Percentiles rank a stretch among this genome's conserved stretches.
These are phyloP conservation scores for Rhopalosiphum padi DNA, from an alignment of 1,140 invertebrate species.

Conservation along the genomic window DNA sequence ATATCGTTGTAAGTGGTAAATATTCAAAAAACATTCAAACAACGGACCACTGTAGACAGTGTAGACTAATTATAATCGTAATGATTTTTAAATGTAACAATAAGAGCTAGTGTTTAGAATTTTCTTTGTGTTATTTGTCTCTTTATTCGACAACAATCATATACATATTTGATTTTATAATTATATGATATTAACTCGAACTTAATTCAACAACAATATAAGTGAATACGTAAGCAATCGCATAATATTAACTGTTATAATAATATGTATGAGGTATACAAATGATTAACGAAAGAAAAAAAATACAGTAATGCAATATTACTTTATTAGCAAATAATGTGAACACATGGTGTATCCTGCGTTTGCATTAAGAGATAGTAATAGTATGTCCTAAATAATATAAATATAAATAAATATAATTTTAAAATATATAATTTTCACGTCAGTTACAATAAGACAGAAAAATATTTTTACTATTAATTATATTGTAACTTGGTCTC, in stretches of 20 bases:
- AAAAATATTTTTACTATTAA: not conserved
- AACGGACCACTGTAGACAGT: not conserved
- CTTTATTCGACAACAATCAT: not conserved
- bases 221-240: not conserved
- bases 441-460: not conserved
- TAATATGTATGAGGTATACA: not conserved
- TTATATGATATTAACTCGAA: slow-evolving; percentile 9
- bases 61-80: not conserved
- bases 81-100: not conserved
- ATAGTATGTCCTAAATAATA: not conserved
- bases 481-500: not conserved
- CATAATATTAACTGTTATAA: not conserved
- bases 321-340: not conserved
- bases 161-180: slow-evolving; percentile 18
- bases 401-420: not conserved
- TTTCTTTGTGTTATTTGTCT: not conserved
- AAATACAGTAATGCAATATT: not conserved
- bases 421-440: not conserved
- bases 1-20: no score
- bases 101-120: not conserved
- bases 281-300: not conserved
- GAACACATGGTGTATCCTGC: not conserved
- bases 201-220: not conserved
- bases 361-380: not conserved
- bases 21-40: not conserved